Base-by-base conservation (phyloP, 2,797 vertebrate species). In the Brachyalestes nurse region DNA sequence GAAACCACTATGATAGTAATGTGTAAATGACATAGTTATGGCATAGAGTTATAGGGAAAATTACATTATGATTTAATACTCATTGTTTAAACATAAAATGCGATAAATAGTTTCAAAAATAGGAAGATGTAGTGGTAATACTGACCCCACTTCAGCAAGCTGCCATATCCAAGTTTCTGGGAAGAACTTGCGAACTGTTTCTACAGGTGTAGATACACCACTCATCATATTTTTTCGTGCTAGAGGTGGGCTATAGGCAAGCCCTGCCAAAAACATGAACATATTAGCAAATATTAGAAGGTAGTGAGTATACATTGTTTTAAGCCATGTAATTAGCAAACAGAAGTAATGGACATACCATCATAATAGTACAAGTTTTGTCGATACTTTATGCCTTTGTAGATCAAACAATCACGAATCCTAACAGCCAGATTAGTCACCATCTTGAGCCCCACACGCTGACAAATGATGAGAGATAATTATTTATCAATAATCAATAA, bases 161-260 rank as follows among this genome's bases (percentile, higher is more conserved):
- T 91, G 87, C 93, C 93, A 95, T 58, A 94, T 88, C 93, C 93
- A 94, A 0, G 92, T 94, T 86, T 94, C 92, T 2, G 93, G 93
- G 75, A 93, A 94, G 77, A 91, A 65, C 4, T 92, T 85, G 0
- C 83, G 83, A 72, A 84, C 65, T 0, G 83, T 86, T 49, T 76
- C 19, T 1, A 53, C 7, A n/a, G 28, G 17, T n/a, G 2, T 47
- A 91, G 3, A 1, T 1, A 17, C 0, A 9, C 0, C 2, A 0
- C 1, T 19, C 10, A 1, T 61, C 1, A 4, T 12, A 0, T 13
- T 8, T 1, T 0, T 4, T 5, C 21, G 10, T 10, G 1, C 71
- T 8, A 53, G 0, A 49, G 47, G 7, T n/a, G n/a, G 23, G 0
- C 40, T 42, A 8, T 42, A 42, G 40, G 8, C 40, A 4, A 42